These are phyloP conservation scores for Acleris laterana DNA, from an alignment of 2,888 invertebrate species.

Conservation along the genomic window DNA sequence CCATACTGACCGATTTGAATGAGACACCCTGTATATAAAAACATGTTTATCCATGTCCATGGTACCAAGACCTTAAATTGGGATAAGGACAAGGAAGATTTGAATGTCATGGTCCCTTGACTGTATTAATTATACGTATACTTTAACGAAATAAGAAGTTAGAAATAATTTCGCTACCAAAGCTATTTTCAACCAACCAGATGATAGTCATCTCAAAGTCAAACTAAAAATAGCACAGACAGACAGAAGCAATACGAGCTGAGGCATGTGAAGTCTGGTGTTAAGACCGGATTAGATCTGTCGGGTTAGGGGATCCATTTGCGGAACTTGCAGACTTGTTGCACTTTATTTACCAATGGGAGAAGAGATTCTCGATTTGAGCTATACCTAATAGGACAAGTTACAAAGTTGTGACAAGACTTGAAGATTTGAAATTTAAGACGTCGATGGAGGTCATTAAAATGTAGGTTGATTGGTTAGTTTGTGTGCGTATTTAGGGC, in stretches of 20 bases:
- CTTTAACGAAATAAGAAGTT: not conserved
- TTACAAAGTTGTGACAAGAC: no score
- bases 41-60: no score
- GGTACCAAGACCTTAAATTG: no score
- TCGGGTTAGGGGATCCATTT: not conserved
- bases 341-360: not conserved
- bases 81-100: no score
- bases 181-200: not conserved
- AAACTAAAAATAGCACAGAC: slow-evolving; percentile 22
- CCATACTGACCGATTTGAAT: no score
- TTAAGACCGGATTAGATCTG: slow-evolving; percentile 19
- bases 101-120: no score
- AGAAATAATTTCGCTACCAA: not conserved
- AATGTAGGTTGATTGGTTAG: no score
- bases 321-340: slow-evolving; percentile 10
- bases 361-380: not conserved
- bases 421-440: not conserved
- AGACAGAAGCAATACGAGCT: slow-evolving; percentile 19
- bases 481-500: no score
- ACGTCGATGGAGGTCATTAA: no score
- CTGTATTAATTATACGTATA: no score
- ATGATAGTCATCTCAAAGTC: not conserved
- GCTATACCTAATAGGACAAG: not conserved
- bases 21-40: no score
- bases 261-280: slow-evolving; percentile 5